phyloP scores from a whole-genome alignment of 2,113 vertebrate genomes.

The Nycticryphes semicollaris region DNA sequence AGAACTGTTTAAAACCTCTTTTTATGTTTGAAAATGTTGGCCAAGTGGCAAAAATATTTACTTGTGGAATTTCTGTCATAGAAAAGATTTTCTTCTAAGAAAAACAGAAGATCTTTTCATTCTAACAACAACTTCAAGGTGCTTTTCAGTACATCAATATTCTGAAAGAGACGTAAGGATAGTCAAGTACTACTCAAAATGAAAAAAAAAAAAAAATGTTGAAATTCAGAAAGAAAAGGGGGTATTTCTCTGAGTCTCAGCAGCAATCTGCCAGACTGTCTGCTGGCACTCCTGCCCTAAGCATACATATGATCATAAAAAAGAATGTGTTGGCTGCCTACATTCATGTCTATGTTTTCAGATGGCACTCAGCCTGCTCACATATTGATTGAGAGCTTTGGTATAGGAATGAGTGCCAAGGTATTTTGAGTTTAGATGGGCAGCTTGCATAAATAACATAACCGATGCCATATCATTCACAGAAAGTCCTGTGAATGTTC shows the following conservation, averaged over 20 bases:
- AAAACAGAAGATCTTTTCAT: background rate
- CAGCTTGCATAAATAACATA: slow-evolving; percentile 49
- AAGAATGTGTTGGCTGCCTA: slow-evolving; percentile 33
- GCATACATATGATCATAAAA: slow-evolving; percentile 4
- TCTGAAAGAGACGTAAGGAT: background rate
- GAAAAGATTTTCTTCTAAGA: background rate
- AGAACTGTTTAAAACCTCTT: background rate
- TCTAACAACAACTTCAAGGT: background rate
- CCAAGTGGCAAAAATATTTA: background rate
- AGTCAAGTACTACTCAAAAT: background rate
- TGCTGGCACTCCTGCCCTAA: slow-evolving; percentile 12
- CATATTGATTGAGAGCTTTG: background rate
- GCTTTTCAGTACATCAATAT: background rate
- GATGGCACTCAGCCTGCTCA: background rate
- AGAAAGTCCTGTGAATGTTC: slow-evolving; percentile 1
- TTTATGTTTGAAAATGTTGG: background rate
- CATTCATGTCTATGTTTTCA: slow-evolving; percentile 9
- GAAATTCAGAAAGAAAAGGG: background rate
- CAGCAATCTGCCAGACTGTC: background rate
- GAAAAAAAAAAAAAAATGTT: background rate
- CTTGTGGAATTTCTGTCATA: background rate
- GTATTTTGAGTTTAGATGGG: slow-evolving; percentile 16
- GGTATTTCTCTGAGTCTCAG: background rate
- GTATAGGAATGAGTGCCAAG: background rate
- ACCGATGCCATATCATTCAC: background rate